Conservation (phyloP, 1,140 invertebrate species). For the Leptinotarsa texana region DNA sequence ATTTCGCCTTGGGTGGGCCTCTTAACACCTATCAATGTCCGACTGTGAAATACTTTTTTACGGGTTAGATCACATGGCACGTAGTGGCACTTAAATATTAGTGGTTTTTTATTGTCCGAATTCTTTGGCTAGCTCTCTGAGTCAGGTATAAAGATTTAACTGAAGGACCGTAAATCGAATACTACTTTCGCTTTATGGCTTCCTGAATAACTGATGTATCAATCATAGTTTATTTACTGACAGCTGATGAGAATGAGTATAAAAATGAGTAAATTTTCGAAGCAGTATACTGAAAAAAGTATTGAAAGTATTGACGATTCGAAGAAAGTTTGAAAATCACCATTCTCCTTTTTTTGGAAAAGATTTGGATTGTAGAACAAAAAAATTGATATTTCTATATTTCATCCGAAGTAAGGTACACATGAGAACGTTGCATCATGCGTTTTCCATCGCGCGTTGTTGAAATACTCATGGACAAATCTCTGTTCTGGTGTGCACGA, state of each 20-base stretch:
- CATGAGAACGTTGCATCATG: too few species aligned
- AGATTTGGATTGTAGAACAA: too few species aligned
- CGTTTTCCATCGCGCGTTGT: too few species aligned
- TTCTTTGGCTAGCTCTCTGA: slow-evolving; percentile 2
- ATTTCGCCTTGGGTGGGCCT: slow-evolving; percentile 16
- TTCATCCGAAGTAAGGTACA: too few species aligned
- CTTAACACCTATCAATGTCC: slow-evolving; percentile 24
- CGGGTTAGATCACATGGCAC: not conserved
- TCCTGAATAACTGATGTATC: not conserved
- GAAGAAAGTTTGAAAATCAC: too few species aligned
- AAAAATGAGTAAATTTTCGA: not conserved
- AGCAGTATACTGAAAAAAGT: too few species aligned
- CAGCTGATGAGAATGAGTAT: not conserved
- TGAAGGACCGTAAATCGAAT: not conserved
- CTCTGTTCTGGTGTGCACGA: too few species aligned
- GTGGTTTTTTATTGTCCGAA: slow-evolving; percentile 7
- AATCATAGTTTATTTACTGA: not conserved
- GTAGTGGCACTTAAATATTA: not conserved
- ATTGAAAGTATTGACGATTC: too few species aligned
- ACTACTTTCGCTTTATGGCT: not conserved
- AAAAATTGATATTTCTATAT: too few species aligned
- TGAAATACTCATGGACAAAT: too few species aligned
- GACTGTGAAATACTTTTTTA: slow-evolving; percentile 4
- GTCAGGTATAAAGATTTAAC: not conserved
- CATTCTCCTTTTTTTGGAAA: too few species aligned